Evolutionary conservation across 2,113 vertebrate genomes (phyloP), one percentile per base, ranked within the genome.

Genomic region (Sterrhoptilus dennistouni): DNA sequence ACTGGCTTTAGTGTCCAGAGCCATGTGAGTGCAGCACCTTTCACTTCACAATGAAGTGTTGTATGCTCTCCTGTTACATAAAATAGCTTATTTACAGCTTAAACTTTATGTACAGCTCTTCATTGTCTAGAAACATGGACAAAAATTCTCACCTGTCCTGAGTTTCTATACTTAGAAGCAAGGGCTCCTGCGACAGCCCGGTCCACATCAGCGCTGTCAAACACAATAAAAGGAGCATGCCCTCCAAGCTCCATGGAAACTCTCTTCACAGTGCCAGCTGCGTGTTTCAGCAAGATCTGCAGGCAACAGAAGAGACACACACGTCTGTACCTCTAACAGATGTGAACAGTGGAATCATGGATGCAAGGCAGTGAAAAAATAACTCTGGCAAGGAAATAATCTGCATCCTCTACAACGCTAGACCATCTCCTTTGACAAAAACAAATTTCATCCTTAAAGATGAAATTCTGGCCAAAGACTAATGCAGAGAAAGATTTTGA

Each of bases 171-270:
- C 93, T 99, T 99, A 14, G 99, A 99, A 4, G 70, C 98, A 97
- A 99, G 98, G 35, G 99, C 99, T 68, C 99, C 99, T 11, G 83
- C 95, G 3, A 99, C 99, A 8, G 99, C 99, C 56, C 49, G 94
- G 96, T 99, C 99, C 40, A 99, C 95, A 0, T 99, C 95, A 4
- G 99, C 99, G 0, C 99, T 99, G 97, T 99, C 98, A 27, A 99
- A 99, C n/a, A 99, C 99, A 2, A 99, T 99, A 96, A 99, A 99
- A 3, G 99, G 99, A 50, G 99, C 99, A 2, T 99, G 98, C 88
- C 99, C 99, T 1, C 99, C 99, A 38, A 99, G 98, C 97, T 99
- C 99, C 99, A 99, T 99, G 61, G 99, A 99, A 45, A 98, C 98
- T 66, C 98, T 98, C 95, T 99, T 99, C 93, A 99, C 98, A 0